Conservation (phyloP, 2,888 invertebrate genomes). For the Syrista parreyssii region DNA sequence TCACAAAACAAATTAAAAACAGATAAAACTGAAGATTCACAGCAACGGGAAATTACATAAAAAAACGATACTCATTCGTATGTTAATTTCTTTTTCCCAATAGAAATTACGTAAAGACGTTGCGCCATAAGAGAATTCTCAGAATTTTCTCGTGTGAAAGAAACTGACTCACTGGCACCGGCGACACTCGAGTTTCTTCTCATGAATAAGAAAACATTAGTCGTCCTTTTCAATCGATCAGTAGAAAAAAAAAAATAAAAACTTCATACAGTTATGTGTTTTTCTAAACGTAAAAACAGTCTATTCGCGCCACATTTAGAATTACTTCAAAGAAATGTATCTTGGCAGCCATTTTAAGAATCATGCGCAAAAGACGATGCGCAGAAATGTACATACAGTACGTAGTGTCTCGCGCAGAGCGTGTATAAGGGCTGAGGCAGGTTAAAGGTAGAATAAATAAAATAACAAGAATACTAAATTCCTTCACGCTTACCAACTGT, state of each 20-base stretch:
- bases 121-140: neutral
- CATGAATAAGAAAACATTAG: neutral
- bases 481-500: slow-evolving; percentile 1
- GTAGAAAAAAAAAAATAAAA: neutral
- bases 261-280: neutral
- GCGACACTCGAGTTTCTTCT: neutral
- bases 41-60: neutral
- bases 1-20: neutral
- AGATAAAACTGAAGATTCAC: neutral
- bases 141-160: neutral
- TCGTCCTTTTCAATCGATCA: neutral
- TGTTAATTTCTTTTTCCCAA: neutral
- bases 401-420: neutral
- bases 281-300: neutral
- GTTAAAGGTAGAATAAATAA: neutral
- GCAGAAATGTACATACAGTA: neutral
- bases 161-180: neutral
- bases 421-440: neutral
- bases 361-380: neutral
- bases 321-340: neutral
- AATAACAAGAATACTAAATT: neutral
- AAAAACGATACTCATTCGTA: neutral
- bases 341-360: neutral
- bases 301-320: neutral
- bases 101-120: neutral